Evolutionary conservation across 2,113 vertebrate genomes (phyloP).

Genomic region (Alethe castanea): DNA sequence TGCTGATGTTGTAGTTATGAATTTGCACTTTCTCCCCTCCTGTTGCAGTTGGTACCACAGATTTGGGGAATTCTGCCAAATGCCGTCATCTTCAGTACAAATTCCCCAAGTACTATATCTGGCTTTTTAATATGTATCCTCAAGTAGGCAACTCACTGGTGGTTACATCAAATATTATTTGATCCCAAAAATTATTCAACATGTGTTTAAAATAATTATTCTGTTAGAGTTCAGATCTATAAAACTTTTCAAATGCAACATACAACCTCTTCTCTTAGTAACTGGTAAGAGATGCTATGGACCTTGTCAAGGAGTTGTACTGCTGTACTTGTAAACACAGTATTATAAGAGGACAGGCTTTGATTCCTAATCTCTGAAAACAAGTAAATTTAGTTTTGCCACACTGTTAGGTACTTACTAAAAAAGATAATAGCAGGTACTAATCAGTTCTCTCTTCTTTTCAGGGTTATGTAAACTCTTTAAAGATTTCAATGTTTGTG

Average conservation of each 20-base stretch:
- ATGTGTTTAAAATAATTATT: neutral
- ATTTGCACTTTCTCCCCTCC: neutral
- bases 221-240: neutral
- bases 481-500: neutral
- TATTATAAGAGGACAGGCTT: neutral
- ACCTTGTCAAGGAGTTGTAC: neutral
- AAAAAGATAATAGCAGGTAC: neutral
- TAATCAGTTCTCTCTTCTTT: neutral
- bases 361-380: neutral
- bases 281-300: neutral
- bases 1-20: rapidly evolving
- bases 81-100: rapidly evolving
- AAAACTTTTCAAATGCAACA: neutral
- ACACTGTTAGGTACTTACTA: neutral
- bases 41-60: neutral
- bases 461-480: neutral
- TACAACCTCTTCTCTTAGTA: neutral
- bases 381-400: neutral
- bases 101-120: neutral
- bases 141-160: neutral
- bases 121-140: neutral
- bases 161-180: neutral
- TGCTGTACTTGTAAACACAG: neutral
- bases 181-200: neutral
- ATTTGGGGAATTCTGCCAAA: neutral